phyloP scores from a whole-genome alignment of 2,113 vertebrate genomes.

The Boulengeromyrus knoepffleri region DNA sequence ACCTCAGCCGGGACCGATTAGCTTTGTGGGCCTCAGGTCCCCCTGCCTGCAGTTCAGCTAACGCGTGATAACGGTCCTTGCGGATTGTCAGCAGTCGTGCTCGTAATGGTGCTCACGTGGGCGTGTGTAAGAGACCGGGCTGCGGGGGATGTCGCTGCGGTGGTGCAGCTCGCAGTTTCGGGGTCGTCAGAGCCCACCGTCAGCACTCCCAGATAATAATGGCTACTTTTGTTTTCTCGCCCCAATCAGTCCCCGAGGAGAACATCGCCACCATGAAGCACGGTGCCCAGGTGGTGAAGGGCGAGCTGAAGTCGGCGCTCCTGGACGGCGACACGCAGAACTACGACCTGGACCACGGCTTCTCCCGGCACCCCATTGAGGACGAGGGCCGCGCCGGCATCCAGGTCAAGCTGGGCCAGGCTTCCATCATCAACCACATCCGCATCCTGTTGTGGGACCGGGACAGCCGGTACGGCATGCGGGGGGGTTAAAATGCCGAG shows the following conservation, averaged over 20 bases:
- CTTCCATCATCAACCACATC: constrained; percentile 90
- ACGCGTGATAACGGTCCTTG: not conserved
- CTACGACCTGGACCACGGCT: constrained; percentile 97
- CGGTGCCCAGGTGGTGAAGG: constrained; percentile 92
- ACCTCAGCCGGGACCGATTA: not conserved
- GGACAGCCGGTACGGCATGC: constrained; percentile 72
- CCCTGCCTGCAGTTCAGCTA: not conserved
- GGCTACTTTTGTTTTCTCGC: not conserved
- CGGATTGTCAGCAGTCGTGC: not conserved
- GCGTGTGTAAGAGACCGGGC: not conserved
- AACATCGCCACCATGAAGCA: constrained; percentile 98
- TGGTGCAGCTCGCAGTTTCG: not conserved
- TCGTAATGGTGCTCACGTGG: not conserved
- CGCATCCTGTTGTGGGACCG: constrained; percentile 94
- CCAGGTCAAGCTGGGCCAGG: constrained; percentile 88
- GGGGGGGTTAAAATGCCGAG: not conserved
- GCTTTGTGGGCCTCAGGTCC: not conserved
- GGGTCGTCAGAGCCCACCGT: not conserved
- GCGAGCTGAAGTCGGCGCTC: constrained; percentile 90
- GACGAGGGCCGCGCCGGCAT: constrained; percentile 88
- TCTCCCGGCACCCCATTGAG: constrained; percentile 91
- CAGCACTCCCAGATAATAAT: not conserved
- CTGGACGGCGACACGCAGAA: constrained; percentile 96
- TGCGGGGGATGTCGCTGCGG: not conserved
- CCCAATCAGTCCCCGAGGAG: constrained; percentile 79